phyloP scores from a whole-genome alignment of 2,113 vertebrate genomes.

The Thinocorus orbignyianus region DNA sequence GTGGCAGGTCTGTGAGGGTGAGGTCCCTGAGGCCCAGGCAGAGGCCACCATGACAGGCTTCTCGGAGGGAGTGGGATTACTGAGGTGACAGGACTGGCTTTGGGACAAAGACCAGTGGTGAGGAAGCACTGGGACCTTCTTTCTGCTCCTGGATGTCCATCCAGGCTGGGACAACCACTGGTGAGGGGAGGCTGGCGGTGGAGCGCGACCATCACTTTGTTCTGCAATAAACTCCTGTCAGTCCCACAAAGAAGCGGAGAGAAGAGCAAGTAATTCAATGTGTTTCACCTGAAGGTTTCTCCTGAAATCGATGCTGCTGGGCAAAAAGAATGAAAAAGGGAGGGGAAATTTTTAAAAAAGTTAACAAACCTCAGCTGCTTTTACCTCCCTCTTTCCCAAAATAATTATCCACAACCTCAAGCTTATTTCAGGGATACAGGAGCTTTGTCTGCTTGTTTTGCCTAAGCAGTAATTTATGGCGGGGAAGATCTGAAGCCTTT shows the following conservation, averaged over 20 bases:
- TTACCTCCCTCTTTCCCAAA: not conserved
- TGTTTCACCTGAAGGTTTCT: not conserved
- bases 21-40: not conserved
- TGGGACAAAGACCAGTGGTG: rapidly evolving
- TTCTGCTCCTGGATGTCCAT: rapidly evolving
- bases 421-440: not conserved
- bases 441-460: not conserved
- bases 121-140: not conserved
- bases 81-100: not conserved
- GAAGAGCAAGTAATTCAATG: not conserved
- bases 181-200: rapidly evolving
- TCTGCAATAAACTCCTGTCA: rapidly evolving
- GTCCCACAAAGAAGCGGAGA: rapidly evolving
- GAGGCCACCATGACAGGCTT: not conserved
- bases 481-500: not conserved
- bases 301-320: not conserved
- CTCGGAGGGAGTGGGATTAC: not conserved
- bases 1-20: not conserved
- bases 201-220: rapidly evolving
- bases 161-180: rapidly evolving
- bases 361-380: not conserved
- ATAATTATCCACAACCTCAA: not conserved
- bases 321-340: not conserved
- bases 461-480: rapidly evolving
- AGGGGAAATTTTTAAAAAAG: too few species aligned